These are phyloP conservation scores for Paradisaea rubra DNA, from an alignment of 2,113 vertebrate species.

Conservation along the genomic window DNA sequence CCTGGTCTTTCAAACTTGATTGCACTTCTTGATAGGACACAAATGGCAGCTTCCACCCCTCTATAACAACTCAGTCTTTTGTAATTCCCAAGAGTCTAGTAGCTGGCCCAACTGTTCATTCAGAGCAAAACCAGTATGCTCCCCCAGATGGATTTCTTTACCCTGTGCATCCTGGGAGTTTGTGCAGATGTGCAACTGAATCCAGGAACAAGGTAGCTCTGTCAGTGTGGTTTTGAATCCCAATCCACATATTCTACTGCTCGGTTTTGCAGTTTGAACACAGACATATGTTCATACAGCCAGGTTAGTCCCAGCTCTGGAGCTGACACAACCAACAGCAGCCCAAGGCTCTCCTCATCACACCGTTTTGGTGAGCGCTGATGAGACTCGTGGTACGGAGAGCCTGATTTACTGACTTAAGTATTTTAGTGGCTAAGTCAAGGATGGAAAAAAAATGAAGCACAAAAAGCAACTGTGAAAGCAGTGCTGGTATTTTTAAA, in stretches of 20 bases:
- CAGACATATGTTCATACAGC: not conserved
- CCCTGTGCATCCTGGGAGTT: not conserved
- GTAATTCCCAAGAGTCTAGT: not conserved
- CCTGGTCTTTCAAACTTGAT: not conserved
- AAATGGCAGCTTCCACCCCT: not conserved
- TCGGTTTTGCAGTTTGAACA: not conserved
- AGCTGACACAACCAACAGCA: not conserved
- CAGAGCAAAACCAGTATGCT: not conserved
- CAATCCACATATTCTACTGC: not conserved
- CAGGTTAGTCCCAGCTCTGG: not conserved
- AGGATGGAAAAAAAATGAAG: rapidly evolving
- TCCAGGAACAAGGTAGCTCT: rapidly evolving
- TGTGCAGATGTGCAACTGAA: not conserved
- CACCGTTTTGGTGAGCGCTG: rapidly evolving
- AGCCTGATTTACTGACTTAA: not conserved
- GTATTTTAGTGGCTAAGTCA: not conserved
- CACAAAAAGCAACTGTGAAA: not conserved
- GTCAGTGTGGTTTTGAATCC: not conserved
- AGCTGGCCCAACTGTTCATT: not conserved
- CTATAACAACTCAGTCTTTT: not conserved
- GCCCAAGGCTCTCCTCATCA: not conserved
- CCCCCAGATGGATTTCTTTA: not conserved
- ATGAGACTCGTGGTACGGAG: not conserved
- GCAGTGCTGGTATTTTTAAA: not conserved
- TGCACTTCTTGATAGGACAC: not conserved